These are phyloP conservation scores for Cervus canadensis DNA, from an alignment of 2,113 vertebrate genomes.

Conservation along the genomic window DNA sequence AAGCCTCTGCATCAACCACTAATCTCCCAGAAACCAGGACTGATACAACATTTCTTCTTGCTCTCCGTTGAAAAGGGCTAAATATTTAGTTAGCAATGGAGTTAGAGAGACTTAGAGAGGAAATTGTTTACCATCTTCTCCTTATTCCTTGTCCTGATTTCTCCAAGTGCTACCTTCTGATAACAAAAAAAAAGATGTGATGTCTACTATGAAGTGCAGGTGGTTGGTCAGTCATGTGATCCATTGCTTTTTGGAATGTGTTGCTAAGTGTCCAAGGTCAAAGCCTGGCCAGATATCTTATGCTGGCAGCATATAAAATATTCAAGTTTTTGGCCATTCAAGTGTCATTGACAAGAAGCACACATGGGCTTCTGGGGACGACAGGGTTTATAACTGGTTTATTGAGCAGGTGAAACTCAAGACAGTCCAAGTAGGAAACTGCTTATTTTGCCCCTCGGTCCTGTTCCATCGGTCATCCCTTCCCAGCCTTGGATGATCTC, in stretches of 20 bases:
- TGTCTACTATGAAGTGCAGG: neutral
- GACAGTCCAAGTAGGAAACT: neutral
- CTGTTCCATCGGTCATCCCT: neutral
- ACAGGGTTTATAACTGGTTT: neutral
- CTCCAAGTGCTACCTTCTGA: neutral
- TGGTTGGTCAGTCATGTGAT: neutral
- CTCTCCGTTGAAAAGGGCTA: neutral
- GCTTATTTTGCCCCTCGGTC: neutral
- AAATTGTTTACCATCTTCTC: neutral
- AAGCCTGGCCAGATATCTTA: neutral
- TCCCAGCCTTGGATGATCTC: neutral
- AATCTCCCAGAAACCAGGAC: neutral
- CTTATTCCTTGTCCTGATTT: neutral
- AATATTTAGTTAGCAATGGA: neutral
- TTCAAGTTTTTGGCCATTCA: neutral
- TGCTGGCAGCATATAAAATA: neutral
- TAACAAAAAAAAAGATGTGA: neutral
- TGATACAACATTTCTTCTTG: neutral
- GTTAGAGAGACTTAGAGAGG: neutral
- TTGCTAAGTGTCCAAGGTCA: neutral
- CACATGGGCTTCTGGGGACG: neutral
- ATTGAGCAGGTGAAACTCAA: neutral
- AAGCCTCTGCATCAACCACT: too few species aligned
- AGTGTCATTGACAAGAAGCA: neutral
- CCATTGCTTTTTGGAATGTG: neutral